phyloP scores from a whole-genome alignment of 2,888 invertebrate genomes.

The Philaethria dido region DNA sequence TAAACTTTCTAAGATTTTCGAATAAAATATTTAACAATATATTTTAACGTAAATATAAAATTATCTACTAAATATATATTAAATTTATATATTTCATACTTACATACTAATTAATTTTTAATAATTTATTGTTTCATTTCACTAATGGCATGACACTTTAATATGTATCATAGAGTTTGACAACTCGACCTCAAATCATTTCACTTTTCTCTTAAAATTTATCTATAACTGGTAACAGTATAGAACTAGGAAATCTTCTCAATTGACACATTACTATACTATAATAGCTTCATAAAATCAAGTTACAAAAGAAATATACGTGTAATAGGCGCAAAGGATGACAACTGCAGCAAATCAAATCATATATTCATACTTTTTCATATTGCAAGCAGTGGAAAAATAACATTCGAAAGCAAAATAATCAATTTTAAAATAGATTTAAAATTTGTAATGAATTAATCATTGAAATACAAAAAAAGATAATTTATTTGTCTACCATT shows the following conservation, averaged over 20 bases:
- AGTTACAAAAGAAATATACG: background rate
- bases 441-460: background rate
- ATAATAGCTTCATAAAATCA: background rate
- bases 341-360: background rate
- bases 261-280: background rate
- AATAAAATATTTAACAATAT: constrained; percentile 64
- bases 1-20: constrained; percentile 80
- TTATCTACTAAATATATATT: constrained; percentile 47
- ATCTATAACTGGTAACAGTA: constrained; percentile 4
- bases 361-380: background rate
- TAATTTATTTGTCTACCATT: no score
- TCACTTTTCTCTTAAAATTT: background rate
- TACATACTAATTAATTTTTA: constrained; percentile 15
- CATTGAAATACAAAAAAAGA: background rate
- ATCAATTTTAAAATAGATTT: background rate
- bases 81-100: constrained; percentile 19
- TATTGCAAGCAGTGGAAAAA: background rate
- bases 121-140: constrained; percentile 36
- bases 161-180: constrained; percentile 15
- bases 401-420: background rate
- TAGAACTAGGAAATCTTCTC: background rate
- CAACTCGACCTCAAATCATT: background rate
- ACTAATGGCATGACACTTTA: constrained; percentile 38
- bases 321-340: constrained; percentile 1
- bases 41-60: constrained; percentile 45